phyloP scores from a whole-genome alignment of 2,888 invertebrate genomes.

The Sminthurides aquaticus region DNA sequence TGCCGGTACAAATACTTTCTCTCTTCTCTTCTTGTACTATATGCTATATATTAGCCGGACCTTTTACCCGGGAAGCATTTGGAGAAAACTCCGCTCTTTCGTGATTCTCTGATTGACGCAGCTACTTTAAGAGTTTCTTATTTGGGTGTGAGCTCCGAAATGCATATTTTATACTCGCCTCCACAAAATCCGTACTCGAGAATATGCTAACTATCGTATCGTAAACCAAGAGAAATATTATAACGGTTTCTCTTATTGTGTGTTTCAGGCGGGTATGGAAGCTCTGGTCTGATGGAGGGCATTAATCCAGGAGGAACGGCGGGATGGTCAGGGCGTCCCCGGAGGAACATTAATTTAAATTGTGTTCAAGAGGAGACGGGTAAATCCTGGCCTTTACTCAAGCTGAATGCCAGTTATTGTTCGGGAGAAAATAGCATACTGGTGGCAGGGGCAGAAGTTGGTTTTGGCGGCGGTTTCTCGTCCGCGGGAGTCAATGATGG shows the following conservation, averaged over 20 bases:
- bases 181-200: no score
- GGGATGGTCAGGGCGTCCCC: not conserved
- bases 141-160: not conserved
- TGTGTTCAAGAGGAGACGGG: constrained; percentile 19
- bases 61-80: no score
- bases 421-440: constrained; percentile 37
- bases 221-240: not conserved
- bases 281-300: not conserved
- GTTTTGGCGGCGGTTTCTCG: not conserved
- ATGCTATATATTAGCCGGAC: no score
- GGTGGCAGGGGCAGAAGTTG: not conserved
- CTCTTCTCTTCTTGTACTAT: no score
- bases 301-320: constrained; percentile 7
- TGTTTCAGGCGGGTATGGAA: no score
- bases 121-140: not conserved
- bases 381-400: constrained; percentile 28
- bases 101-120: not conserved
- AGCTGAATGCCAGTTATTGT: constrained; percentile 33
- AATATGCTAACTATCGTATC: no score
- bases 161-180: no score
- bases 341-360: constrained; percentile 17
- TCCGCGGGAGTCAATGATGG: not conserved
- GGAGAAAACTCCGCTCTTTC: no score
- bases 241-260: not conserved
- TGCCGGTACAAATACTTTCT: no score